Conservation (phyloP, 2,888 invertebrate genomes). For the Athetis lepigone region DNA sequence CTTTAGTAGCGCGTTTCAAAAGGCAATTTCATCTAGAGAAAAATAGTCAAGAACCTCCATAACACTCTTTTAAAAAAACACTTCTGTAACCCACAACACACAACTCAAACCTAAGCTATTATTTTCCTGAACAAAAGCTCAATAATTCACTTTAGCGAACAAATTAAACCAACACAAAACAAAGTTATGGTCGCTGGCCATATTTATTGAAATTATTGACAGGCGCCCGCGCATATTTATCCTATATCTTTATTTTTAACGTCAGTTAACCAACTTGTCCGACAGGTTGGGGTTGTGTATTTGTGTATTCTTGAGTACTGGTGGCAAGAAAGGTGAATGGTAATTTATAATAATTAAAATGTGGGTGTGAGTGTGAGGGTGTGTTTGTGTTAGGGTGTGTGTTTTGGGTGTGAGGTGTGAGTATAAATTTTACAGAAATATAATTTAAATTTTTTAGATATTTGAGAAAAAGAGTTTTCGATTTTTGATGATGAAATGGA, state of each 20-base stretch:
- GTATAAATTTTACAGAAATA: too few relatives aligned
- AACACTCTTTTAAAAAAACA: neutral
- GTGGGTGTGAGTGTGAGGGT: too few relatives aligned
- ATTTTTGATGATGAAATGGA: too few relatives aligned
- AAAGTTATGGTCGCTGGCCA: conserved; percentile 49
- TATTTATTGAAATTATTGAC: conserved; percentile 64
- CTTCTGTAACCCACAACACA: neutral
- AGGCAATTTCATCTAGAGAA: too few relatives aligned
- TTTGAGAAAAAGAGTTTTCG: too few relatives aligned
- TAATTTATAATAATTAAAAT: too few relatives aligned
- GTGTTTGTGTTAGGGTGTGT: too few relatives aligned
- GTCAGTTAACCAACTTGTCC: conserved; percentile 44
- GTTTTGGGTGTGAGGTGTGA: too few relatives aligned
- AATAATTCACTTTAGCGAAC: conserved; percentile 46
- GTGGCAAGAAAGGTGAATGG: conserved; percentile 5
- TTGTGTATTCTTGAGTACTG: conserved; percentile 39
- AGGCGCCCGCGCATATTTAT: conserved; percentile 55
- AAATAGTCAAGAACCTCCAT: too few relatives aligned
- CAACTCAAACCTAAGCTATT: conserved; percentile 12
- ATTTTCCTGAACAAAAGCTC: conserved; percentile 33
- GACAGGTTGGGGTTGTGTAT: conserved; percentile 49
- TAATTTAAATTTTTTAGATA: too few relatives aligned
- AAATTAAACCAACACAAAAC: conserved; percentile 59
- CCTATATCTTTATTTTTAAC: conserved; percentile 61
- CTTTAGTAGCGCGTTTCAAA: too few relatives aligned